Conservation (phyloP, 2,113 vertebrate genomes). For the Pholis gunnellus region DNA sequence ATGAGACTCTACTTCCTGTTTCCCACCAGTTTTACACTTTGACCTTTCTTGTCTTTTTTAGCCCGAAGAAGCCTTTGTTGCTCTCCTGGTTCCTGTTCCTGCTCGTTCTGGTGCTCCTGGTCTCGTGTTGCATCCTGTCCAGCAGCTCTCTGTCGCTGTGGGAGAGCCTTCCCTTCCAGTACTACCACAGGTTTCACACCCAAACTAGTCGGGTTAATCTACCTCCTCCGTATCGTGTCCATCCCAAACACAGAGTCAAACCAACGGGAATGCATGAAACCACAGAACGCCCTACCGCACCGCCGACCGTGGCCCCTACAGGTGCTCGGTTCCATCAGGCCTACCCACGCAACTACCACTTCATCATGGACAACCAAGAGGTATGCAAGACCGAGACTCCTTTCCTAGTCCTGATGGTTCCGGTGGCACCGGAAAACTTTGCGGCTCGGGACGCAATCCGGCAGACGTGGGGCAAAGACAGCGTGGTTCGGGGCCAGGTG, state of each 20-base stretch:
- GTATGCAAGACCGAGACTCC: conserved; percentile 70
- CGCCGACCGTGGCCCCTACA: neutral
- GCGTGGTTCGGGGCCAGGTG: conserved; percentile 67
- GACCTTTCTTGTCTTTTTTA: neutral
- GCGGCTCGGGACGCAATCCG: conserved; percentile 75
- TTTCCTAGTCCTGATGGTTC: conserved; percentile 85
- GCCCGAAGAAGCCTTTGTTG: neutral
- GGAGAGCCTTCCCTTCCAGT: neutral
- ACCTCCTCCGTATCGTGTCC: neutral
- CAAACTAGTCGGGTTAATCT: rapidly evolving
- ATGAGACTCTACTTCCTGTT: neutral
- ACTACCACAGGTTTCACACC: conserved; percentile 17
- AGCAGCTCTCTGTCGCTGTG: neutral
- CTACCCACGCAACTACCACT: conserved; percentile 79
- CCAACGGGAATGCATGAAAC: neutral
- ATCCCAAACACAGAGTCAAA: neutral
- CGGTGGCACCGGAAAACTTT: conserved; percentile 66
- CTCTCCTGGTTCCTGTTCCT: conserved; percentile 34
- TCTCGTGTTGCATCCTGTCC: neutral
- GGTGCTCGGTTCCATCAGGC: conserved; percentile 48
- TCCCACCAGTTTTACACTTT: neutral
- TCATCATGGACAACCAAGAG: conserved; percentile 75
- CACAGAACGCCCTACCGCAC: neutral
- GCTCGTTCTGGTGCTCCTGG: neutral
- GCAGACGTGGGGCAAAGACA: conserved; percentile 81